Conservation (phyloP, 2,888 invertebrate species). For the Augochlorella aurata region DNA sequence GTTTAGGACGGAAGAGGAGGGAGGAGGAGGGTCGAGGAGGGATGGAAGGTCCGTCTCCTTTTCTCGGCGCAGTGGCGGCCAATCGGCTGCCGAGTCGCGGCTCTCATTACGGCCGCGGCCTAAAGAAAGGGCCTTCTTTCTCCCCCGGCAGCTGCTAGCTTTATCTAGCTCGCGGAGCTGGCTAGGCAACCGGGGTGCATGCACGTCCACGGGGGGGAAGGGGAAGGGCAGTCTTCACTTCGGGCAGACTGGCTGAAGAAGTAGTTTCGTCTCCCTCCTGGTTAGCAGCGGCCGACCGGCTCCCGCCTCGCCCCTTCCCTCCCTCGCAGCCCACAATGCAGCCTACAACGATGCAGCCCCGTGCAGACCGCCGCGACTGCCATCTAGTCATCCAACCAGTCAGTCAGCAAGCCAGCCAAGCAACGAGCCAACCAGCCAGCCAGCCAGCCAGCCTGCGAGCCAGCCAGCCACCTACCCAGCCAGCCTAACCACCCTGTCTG, state of each 20-base stretch:
- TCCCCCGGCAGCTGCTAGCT: conserved; percentile 59
- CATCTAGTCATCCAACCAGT: conserved; percentile 68
- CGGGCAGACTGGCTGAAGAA: conserved; percentile 67
- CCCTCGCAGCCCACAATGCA: conserved; percentile 59
- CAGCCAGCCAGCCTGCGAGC: conserved; percentile 64
- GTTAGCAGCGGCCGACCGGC: conserved; percentile 2
- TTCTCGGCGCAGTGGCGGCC: conserved; percentile 47
- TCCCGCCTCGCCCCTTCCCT: conserved; percentile 15
- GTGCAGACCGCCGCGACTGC: conserved; percentile 66
- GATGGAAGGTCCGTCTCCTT: conserved; percentile 29
- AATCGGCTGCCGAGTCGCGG: conserved; percentile 62
- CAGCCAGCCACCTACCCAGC: conserved; percentile 66
- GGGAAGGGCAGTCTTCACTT: conserved; percentile 60
- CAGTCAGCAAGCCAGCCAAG: conserved; percentile 59
- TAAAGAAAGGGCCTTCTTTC: conserved; percentile 64
- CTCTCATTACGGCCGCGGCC: conserved; percentile 63
- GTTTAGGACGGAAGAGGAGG: background rate
- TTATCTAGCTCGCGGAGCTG: conserved; percentile 53
- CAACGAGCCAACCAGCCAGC: conserved; percentile 62
- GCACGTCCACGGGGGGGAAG: conserved; percentile 44
- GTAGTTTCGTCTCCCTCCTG: conserved; percentile 55
- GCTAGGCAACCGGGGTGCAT: conserved; percentile 50
- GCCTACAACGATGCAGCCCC: conserved; percentile 61
- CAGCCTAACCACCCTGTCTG: conserved; percentile 77
- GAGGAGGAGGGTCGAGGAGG: conserved; percentile 33